Conservation (phyloP, 2,888 invertebrate species). For the Drosophila melanosoma region DNA sequence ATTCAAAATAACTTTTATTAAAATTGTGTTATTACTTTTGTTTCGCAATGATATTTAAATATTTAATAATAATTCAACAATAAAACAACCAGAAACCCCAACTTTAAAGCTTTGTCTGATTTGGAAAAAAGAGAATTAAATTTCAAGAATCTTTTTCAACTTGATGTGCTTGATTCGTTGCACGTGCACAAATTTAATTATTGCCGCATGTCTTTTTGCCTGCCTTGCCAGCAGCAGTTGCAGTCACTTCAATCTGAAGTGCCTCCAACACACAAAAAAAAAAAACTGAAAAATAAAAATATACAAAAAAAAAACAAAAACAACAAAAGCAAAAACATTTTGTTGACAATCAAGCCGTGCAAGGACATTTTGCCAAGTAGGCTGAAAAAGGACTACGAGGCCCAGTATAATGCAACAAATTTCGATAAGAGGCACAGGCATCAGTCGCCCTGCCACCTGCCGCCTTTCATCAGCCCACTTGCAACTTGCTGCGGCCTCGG, state of each 20-base stretch:
- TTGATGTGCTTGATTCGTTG: slow-evolving; percentile 46
- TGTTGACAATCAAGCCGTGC: slow-evolving; percentile 75
- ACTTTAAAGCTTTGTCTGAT: slow-evolving; percentile 48
- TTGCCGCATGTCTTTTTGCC: slow-evolving; percentile 70
- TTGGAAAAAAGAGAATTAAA: slow-evolving; percentile 50
- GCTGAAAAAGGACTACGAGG: slow-evolving; percentile 30
- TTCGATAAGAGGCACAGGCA: slow-evolving; percentile 65
- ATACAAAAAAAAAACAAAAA: slow-evolving; percentile 11
- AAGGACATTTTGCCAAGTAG: slow-evolving; percentile 63
- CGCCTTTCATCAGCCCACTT: slow-evolving; percentile 20
- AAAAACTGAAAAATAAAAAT: neutral
- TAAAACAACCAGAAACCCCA: neutral
- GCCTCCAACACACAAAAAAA: slow-evolving; percentile 22
- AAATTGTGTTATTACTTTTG: neutral
- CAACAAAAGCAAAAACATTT: slow-evolving; percentile 67
- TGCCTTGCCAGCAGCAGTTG: slow-evolving; percentile 55
- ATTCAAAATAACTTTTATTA: neutral
- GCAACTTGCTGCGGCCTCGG: slow-evolving; percentile 56
- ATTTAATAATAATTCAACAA: neutral
- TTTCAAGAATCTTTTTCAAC: slow-evolving; percentile 32
- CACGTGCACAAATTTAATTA: slow-evolving; percentile 67
- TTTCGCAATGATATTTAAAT: neutral
- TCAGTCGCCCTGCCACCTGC: slow-evolving; percentile 18
- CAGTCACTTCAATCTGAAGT: slow-evolving; percentile 72
- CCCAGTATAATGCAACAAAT: slow-evolving; percentile 77